A percentile compares a stretch with the other conserved stretches of the same genome.
phyloP scores from a whole-genome alignment of 2,113 vertebrate species.

The Geococcyx californianus region DNA sequence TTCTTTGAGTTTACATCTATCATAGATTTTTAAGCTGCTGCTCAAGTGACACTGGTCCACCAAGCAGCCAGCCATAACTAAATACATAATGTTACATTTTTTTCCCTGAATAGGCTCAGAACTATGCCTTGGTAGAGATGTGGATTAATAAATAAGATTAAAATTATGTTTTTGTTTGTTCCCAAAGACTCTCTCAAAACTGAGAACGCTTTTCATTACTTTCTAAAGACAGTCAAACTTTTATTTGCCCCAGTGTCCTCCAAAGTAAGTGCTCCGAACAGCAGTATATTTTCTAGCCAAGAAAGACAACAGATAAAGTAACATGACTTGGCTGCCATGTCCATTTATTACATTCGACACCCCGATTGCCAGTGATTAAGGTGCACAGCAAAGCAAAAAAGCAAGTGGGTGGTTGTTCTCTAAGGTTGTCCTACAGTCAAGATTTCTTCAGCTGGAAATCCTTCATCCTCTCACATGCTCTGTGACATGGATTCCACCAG shows the following conservation, averaged over 20 bases:
- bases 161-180: neutral
- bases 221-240: neutral
- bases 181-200: neutral
- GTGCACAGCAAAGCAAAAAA: neutral
- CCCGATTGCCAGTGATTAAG: neutral
- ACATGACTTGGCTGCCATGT: neutral
- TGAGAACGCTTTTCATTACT: neutral
- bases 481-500: neutral
- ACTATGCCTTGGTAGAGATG: neutral
- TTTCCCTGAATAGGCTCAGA: neutral
- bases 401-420: neutral
- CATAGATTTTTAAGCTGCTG: neutral
- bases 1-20: neutral
- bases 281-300: neutral
- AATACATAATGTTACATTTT: neutral
- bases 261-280: neutral
- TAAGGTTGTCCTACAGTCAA: neutral
- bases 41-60: neutral
- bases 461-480: neutral
- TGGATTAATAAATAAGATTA: neutral
- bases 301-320: neutral
- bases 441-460: neutral
- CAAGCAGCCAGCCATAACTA: neutral
- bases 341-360: neutral
- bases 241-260: neutral